These are phyloP conservation scores for Diadophis punctatus DNA, from an alignment of 2,113 vertebrate genomes.

Conservation along the genomic window DNA sequence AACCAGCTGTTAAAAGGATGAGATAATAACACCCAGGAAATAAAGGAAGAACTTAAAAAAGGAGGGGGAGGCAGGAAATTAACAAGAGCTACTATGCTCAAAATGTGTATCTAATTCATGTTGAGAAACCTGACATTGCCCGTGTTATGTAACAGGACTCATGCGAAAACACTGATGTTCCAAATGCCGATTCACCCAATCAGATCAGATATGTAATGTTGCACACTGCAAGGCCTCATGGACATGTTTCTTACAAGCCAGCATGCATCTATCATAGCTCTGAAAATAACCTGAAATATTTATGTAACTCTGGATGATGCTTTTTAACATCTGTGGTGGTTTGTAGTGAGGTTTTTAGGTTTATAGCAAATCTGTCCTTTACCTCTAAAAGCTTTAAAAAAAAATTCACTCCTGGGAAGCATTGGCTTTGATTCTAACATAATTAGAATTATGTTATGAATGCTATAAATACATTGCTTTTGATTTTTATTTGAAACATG, in stretches of 20 bases:
- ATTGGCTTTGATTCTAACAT: neutral
- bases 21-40: neutral
- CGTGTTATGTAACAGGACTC: too few relatives aligned
- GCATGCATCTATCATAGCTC: neutral
- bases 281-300: neutral
- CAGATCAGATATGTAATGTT: neutral
- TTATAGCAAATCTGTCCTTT: too few relatives aligned
- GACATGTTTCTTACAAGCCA: neutral
- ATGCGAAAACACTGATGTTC: neutral
- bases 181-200: neutral
- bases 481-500: neutral
- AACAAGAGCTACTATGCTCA: neutral
- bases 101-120: neutral
- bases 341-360: neutral
- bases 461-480: neutral
- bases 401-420: neutral
- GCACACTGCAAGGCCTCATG: too few relatives aligned
- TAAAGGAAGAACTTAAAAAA: neutral
- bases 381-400: neutral
- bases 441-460: neutral
- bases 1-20: slow-evolving; percentile 19
- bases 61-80: neutral
- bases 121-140: neutral
- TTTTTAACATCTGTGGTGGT: neutral
- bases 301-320: neutral